phyloP scores from a whole-genome alignment of 1,140 invertebrate species.

The Drosophila busckii region DNA sequence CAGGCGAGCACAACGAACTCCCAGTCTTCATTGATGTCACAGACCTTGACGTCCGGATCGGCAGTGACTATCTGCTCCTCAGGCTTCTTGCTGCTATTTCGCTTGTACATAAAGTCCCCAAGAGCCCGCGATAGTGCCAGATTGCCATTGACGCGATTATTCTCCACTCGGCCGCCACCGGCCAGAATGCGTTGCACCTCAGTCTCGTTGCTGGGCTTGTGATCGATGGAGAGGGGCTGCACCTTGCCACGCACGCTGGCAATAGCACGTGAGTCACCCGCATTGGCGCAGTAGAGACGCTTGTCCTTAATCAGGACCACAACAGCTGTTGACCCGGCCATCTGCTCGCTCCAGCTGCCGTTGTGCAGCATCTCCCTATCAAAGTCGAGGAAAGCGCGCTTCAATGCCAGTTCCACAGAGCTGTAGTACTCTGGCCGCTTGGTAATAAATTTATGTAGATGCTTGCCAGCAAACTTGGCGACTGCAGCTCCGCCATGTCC shows the following conservation, averaged over 20 bases:
- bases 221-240: constrained; percentile 88
- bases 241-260: constrained; percentile 85
- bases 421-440: constrained; percentile 84
- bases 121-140: constrained; percentile 96
- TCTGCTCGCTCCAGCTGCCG: constrained; percentile 90
- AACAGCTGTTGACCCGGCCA: constrained; percentile 96
- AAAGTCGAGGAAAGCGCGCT: constrained; percentile 92
- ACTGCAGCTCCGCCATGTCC: constrained; percentile 86
- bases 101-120: constrained; percentile 98
- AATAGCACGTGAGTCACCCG: constrained; percentile 97
- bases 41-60: constrained; percentile 92
- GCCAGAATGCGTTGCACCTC: constrained; percentile 93
- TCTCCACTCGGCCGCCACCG: constrained; percentile 97
- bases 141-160: constrained; percentile 98
- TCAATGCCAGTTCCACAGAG: constrained; percentile 80
- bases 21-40: constrained; percentile 91
- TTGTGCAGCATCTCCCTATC: constrained; percentile 95
- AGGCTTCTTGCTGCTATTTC: constrained; percentile 88
- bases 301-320: constrained; percentile 90
- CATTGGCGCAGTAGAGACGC: constrained; percentile 94
- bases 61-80: constrained; percentile 99
- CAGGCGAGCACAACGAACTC: constrained; percentile 98
- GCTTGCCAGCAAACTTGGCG: constrained; percentile 95
- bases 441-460: constrained; percentile 93
- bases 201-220: constrained; percentile 93